A percentile compares a stretch with the other conserved stretches of the same genome.
Conservation (phyloP, 2,113 vertebrate genomes). For the Aspidoscelis tigris region DNA sequence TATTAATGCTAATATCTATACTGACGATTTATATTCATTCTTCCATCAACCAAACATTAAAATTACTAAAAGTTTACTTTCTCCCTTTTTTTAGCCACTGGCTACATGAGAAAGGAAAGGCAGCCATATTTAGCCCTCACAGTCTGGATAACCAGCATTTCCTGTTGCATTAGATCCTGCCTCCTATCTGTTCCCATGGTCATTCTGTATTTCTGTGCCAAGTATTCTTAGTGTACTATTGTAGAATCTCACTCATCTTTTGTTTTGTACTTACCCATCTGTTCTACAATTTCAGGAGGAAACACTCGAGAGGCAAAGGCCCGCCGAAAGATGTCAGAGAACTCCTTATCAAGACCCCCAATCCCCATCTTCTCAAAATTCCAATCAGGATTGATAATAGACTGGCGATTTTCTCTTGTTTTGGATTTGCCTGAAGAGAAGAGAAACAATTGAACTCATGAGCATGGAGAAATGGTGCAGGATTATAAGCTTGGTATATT, state of each 20-base stretch:
- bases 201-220: not conserved
- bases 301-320: conserved; percentile 98
- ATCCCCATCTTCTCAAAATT: conserved; percentile 99
- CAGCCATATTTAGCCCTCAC: not conserved
- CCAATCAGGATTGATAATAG: conserved; percentile 99
- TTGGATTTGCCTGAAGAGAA: conserved; percentile 87
- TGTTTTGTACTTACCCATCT: conserved; percentile 88
- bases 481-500: not conserved
- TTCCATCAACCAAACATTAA: not conserved
- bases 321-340: conserved; percentile 94
- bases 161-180: not conserved
- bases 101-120: not conserved
- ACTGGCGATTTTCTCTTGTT: conserved; percentile 91
- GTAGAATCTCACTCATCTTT: not conserved
- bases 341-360: conserved; percentile 96
- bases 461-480: not conserved
- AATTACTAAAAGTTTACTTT: not conserved
- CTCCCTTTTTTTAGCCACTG: not conserved
- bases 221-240: too few species aligned
- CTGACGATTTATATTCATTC: not conserved
- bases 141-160: not conserved
- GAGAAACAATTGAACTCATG: not conserved
- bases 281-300: conserved; percentile 95
- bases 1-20: not conserved
- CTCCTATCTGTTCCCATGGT: not conserved